A percentile compares a stretch with the other conserved stretches of the same genome.
Conservation (phyloP, 2,797 vertebrate genomes). For the Masticophis lateralis region DNA sequence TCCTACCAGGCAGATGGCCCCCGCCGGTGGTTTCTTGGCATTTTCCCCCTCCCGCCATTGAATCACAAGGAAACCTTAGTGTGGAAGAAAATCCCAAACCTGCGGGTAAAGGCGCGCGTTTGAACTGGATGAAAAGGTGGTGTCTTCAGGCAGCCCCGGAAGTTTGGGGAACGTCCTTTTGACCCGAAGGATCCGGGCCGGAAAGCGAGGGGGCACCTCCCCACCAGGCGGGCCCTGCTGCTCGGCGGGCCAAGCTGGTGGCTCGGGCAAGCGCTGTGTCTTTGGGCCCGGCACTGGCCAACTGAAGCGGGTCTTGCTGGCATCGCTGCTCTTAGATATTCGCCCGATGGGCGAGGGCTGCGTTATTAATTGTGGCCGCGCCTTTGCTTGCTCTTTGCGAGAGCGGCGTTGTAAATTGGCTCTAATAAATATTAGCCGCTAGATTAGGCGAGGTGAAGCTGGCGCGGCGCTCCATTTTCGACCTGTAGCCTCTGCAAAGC, state of each 20-base stretch:
- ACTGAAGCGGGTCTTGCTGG: neutral
- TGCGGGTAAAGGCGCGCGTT: neutral
- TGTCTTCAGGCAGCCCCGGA: neutral
- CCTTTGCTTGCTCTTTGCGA: slow-evolving; percentile 80
- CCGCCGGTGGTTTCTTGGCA: neutral
- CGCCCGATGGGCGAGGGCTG: slow-evolving; percentile 67
- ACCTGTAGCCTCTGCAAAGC: slow-evolving; percentile 93
- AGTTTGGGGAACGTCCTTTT: neutral
- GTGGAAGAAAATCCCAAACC: neutral
- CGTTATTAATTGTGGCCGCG: slow-evolving; percentile 77
- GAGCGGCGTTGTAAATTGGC: slow-evolving; percentile 85
- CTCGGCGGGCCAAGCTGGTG: neutral
- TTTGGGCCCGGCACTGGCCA: neutral
- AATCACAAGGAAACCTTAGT: neutral
- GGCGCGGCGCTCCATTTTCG: slow-evolving; percentile 86
- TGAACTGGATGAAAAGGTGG: neutral
- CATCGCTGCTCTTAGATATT: slow-evolving; percentile 36
- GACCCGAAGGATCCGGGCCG: neutral
- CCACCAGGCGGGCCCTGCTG: neutral
- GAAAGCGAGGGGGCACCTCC: neutral
- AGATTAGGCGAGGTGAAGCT: slow-evolving; percentile 96
- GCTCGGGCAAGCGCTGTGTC: neutral
- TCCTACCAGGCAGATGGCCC: neutral
- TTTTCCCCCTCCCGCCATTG: no score
- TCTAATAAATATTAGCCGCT: slow-evolving; percentile 99